Percentiles rank a stretch among this genome's conserved stretches.
These are phyloP conservation scores for Nephila pilipes DNA, from an alignment of 1,140 invertebrate species.

Conservation along the genomic window DNA sequence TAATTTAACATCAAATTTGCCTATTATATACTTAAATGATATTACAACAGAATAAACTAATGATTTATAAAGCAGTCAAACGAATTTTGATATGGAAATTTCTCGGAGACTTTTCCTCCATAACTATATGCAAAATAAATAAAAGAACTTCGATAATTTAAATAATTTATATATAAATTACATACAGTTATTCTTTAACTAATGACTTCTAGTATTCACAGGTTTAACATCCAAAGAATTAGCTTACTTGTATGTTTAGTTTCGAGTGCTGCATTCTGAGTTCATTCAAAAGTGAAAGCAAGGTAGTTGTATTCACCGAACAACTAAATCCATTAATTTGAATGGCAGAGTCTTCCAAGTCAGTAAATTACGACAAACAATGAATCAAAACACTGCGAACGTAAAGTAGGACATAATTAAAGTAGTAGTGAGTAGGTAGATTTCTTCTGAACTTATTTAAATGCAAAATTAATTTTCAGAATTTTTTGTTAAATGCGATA, in stretches of 20 bases:
- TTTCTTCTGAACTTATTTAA: no score
- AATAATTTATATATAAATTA: not conserved
- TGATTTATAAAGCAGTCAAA: no score
- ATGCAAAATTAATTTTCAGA: no score
- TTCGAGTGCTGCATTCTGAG: not conserved
- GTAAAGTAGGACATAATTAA: not conserved
- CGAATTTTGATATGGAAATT: not conserved
- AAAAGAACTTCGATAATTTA: not conserved
- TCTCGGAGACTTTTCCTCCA: not conserved
- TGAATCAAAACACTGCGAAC: not conserved
- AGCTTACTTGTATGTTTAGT: not conserved
- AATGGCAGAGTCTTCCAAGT: not conserved
- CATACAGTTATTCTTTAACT: not conserved
- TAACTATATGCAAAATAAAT: not conserved
- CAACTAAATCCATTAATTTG: not conserved
- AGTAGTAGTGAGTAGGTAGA: not conserved
- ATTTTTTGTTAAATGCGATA: no score
- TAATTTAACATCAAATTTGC: no score
- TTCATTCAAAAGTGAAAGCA: constrained; percentile 5
- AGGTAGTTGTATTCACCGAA: not conserved
- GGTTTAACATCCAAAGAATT: constrained; percentile 22
- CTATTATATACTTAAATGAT: no score
- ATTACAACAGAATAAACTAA: no score
- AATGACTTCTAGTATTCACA: not conserved
- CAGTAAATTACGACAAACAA: not conserved